Evolutionary conservation across 92 coral and sea anemone genomes (phyloP), one percentile per base, ranked within the genome.

Genomic region (Palythoa grandiflora): DNA sequence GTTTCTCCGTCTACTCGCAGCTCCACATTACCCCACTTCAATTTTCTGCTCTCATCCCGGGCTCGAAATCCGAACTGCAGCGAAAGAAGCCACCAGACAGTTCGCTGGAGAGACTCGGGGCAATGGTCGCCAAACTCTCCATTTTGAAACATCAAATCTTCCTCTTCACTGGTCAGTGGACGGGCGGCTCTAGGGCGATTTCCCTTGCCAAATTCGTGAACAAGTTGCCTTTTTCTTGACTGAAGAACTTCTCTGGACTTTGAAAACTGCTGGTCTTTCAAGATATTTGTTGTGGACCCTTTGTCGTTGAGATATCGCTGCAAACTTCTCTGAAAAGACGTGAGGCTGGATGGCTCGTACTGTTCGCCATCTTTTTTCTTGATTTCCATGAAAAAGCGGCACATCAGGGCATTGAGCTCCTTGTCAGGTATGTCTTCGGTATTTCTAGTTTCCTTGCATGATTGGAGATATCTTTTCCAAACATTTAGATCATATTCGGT

Each of bases 51-150:
- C 38, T 68, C 73, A 20, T 20, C 10, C 3, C 73, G 38, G 9
- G 39, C 73, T 35, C 90, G 48, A 78, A 93, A 90, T 12, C 95
- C 93, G 78, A 91, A 90, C 75, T 93, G 93, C n/a, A 93, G 87
- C 35, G 89, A 80, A 13, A 91, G 50, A 40, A 85, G 76, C 94
- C 94, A 93, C 92, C 85, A 89, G 14, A 88, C 84, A 14, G 94
- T 93, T 12, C 87, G 55, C 55, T 93, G 94, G 9, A 93, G 89
- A 3, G 90, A 71, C 11, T 91, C 79, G 35, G 89, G 94, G 47
- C 38, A 57, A 53, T 91, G 78, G 60, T 75, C 87, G 66, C 89
- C 93, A 84, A 92, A 93, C 79, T 83, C 83, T n/a, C 88, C 80
- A 19, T 51, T 21, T n/a, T 40, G 76, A 87, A 90, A 87, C 87